These are phyloP conservation scores for Miichthys miiuy DNA, from an alignment of 2,797 vertebrate genomes.

Conservation along the genomic window DNA sequence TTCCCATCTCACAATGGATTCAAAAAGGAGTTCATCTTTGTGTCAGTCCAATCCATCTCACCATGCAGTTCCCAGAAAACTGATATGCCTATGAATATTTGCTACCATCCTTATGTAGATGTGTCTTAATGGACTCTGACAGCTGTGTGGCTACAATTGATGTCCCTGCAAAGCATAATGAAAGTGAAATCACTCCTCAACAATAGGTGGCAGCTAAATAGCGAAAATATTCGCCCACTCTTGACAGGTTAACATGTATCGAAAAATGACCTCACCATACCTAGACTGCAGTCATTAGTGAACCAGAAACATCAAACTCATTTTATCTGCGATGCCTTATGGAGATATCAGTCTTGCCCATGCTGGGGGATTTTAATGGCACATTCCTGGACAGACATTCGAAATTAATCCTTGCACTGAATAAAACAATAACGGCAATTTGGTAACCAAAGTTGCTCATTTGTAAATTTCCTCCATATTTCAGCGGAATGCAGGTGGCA, in stretches of 20 bases:
- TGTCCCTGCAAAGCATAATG: slow-evolving; percentile 80
- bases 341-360: slow-evolving; percentile 55
- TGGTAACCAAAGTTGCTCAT: slow-evolving; percentile 49
- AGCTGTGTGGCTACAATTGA: slow-evolving; percentile 83
- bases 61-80: slow-evolving; percentile 69
- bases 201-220: slow-evolving; percentile 81
- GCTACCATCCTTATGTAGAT: slow-evolving; percentile 78
- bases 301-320: slow-evolving; percentile 65
- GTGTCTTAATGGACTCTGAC: slow-evolving; percentile 84
- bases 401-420: slow-evolving; percentile 36
- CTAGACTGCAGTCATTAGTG: slow-evolving; percentile 67
- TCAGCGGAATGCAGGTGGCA: slow-evolving; percentile 60
- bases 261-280: slow-evolving; percentile 67
- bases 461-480: slow-evolving; percentile 64
- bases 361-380: slow-evolving; percentile 51
- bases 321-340: slow-evolving; percentile 51
- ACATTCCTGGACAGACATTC: slow-evolving; percentile 35
- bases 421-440: slow-evolving; percentile 52
- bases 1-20: slow-evolving; percentile 71
- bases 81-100: slow-evolving; percentile 79
- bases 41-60: slow-evolving; percentile 79
- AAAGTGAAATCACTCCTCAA: slow-evolving; percentile 82
- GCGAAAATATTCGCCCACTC: slow-evolving; percentile 78
- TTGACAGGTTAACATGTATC: slow-evolving; percentile 83
- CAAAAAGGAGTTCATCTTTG: slow-evolving; percentile 76